Percentiles rank a stretch among this genome's conserved stretches.
These are phyloP conservation scores for Anisognathus igniventris DNA, from an alignment of 2,797 vertebrate genomes.

Conservation along the genomic window DNA sequence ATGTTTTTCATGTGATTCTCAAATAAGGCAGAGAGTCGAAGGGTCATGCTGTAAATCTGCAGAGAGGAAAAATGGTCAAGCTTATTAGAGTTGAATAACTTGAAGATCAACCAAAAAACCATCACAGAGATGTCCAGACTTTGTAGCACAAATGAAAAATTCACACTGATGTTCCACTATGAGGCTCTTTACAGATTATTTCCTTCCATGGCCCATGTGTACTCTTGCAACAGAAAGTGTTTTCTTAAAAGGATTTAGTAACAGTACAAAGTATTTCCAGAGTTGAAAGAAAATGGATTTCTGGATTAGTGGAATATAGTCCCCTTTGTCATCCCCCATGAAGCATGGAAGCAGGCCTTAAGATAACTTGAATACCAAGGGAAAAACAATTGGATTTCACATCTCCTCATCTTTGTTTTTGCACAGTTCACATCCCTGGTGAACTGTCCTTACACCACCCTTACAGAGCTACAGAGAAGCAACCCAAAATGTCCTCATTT, in stretches of 20 bases:
- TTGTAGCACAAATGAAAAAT: background rate
- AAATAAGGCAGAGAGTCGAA: constrained; percentile 93
- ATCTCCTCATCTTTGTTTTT: background rate
- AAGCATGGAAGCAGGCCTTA: background rate
- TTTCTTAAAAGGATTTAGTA: background rate
- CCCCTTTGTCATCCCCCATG: background rate
- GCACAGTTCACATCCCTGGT: background rate
- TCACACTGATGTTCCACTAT: background rate
- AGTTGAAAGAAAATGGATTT: background rate
- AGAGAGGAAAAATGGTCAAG: background rate
- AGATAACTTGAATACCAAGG: background rate
- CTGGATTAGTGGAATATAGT: background rate
- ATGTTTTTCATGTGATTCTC: constrained; percentile 91
- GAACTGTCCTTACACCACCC: background rate
- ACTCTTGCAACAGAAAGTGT: background rate
- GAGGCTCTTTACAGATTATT: background rate
- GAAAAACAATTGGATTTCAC: background rate
- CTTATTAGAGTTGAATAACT: background rate
- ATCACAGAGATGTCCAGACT: background rate
- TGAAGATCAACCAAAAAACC: background rate
- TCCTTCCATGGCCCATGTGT: background rate
- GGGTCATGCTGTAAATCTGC: constrained; percentile 96
- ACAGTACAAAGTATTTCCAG: background rate
- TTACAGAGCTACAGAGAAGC: background rate
- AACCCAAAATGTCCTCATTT: background rate